Conservation (phyloP, 1,140 invertebrate genomes). For the Ceratina australensis region DNA sequence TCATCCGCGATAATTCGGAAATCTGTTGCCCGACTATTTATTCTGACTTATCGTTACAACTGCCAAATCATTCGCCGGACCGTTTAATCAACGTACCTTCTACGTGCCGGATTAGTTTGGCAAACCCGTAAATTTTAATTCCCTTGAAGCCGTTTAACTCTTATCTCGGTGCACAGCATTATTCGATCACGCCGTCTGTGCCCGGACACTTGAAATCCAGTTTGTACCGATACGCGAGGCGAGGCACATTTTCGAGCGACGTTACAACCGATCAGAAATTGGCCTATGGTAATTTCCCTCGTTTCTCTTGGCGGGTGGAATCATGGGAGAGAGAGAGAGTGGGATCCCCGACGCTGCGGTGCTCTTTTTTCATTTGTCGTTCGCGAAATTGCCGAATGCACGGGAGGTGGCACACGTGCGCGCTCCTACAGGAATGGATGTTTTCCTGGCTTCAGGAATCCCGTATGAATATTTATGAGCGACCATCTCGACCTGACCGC, state of each 20-base stretch:
- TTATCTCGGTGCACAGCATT: neutral
- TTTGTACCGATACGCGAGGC: neutral
- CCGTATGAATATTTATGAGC: constrained; percentile 77
- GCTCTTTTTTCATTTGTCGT: constrained; percentile 45
- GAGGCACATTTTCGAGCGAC: neutral
- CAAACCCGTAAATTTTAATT: neutral
- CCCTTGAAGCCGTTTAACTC: neutral
- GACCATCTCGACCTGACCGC: constrained; percentile 71
- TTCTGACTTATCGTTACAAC: no score
- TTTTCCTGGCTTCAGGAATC: constrained; percentile 72
- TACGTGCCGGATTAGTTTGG: no score
- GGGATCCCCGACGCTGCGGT: neutral
- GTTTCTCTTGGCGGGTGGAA: constrained; percentile 28
- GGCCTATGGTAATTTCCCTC: constrained; percentile 44
- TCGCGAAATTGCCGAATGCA: constrained; percentile 53
- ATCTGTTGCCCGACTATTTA: no score
- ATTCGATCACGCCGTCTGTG: no score
- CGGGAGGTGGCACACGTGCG: constrained; percentile 41
- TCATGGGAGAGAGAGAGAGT: no score
- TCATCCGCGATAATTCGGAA: no score
- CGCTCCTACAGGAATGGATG: constrained; percentile 67
- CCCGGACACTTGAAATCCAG: neutral
- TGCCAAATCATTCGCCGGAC: no score
- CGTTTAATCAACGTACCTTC: no score
- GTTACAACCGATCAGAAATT: constrained; percentile 37